Percentiles rank a stretch among this genome's conserved stretches.
Evolutionary conservation across 2,797 vertebrate genomes (phyloP).

Genomic region (Poeciliopsis gracilis): DNA sequence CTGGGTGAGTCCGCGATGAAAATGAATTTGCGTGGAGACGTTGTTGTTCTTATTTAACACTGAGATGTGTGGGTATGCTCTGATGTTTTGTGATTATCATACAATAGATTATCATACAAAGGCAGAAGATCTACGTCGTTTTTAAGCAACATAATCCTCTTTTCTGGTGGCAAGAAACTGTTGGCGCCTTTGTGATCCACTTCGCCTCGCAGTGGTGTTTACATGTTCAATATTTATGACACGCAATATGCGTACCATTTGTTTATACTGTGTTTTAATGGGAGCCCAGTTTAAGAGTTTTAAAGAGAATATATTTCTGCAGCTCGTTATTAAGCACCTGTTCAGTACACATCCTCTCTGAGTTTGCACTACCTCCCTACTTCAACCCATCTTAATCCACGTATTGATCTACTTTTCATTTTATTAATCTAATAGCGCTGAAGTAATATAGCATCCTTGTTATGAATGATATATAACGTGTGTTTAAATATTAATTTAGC

Average conservation of each 20-base stretch:
- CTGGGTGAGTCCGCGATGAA: slow-evolving; percentile 86
- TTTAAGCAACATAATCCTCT: background rate
- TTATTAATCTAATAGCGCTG: no score
- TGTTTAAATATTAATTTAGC: background rate
- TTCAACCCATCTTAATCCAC: background rate
- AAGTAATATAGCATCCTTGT: background rate
- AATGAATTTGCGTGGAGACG: background rate
- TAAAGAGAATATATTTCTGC: background rate
- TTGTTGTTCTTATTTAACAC: background rate
- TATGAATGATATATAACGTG: background rate
- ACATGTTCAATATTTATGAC: slow-evolving; percentile 1
- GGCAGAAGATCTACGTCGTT: background rate
- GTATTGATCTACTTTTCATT: slow-evolving; percentile 5
- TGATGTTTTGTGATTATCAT: background rate
- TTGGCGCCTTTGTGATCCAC: background rate
- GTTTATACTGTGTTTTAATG: background rate
- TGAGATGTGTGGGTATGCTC: background rate
- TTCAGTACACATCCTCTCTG: background rate
- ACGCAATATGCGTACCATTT: background rate
- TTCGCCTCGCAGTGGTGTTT: slow-evolving; percentile 24
- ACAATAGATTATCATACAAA: background rate
- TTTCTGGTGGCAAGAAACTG: slow-evolving; percentile 3
- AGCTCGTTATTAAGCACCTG: slow-evolving; percentile 22
- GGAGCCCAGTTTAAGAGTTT: background rate
- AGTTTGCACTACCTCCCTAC: background rate